Conservation (phyloP, 2,113 vertebrate genomes). For the Platichthys stellatus region DNA sequence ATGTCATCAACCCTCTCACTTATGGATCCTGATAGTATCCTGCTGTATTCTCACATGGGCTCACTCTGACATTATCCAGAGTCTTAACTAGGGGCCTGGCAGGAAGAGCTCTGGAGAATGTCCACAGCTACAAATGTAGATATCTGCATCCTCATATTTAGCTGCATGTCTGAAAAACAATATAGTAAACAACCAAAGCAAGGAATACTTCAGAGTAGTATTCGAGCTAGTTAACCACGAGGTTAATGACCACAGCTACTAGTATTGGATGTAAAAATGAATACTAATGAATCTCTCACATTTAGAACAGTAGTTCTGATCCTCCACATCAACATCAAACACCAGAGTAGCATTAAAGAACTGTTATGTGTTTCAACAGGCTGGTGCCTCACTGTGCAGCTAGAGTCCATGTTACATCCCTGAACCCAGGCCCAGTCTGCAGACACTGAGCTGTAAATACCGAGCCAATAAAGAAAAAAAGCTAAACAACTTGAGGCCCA, state of each 20-base stretch:
- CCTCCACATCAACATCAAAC: not conserved
- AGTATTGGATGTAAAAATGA: constrained; percentile 2
- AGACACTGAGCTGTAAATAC: constrained; percentile 70
- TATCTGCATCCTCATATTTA: no score
- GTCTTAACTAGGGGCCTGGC: no score
- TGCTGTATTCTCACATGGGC: no score
- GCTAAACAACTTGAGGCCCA: constrained; percentile 76
- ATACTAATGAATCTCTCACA: not conserved
- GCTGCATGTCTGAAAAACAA: no score
- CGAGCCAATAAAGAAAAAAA: constrained; percentile 58
- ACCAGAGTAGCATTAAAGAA: not conserved
- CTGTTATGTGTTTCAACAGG: constrained; percentile 1
- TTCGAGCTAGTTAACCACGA: not conserved
- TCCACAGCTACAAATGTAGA: no score
- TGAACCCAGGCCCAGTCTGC: constrained; percentile 42
- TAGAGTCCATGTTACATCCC: constrained; percentile 20
- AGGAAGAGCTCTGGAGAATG: no score
- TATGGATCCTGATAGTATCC: no score
- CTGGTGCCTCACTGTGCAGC: constrained; percentile 13
- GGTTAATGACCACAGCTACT: constrained; percentile 11
- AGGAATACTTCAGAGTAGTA: constrained; percentile 3
- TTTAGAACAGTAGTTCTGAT: constrained; percentile 9
- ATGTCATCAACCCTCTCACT: no score
- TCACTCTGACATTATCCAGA: no score
- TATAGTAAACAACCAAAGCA: no score